Conservation (phyloP, 2,797 vertebrate species). For the Clarias pachynema region DNA sequence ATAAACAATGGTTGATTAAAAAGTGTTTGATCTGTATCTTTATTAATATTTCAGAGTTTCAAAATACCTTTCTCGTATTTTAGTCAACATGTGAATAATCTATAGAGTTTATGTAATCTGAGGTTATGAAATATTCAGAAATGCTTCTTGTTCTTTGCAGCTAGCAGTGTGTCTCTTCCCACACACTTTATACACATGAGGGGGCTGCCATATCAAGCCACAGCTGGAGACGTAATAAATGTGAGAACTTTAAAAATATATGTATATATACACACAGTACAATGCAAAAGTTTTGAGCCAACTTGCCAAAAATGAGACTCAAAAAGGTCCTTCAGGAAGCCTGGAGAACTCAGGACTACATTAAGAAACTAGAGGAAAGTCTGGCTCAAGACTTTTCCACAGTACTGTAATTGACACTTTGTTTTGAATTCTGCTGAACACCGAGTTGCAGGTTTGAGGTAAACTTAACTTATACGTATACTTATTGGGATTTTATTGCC, state of each 20-base stretch:
- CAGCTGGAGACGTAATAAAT: slow-evolving; percentile 81
- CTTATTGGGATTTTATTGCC: too few species aligned
- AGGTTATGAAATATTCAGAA: neutral
- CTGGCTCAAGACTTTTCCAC: too few species aligned
- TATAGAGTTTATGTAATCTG: too few species aligned
- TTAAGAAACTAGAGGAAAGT: too few species aligned
- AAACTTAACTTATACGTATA: neutral
- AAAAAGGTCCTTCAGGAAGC: too few species aligned
- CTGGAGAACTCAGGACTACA: too few species aligned
- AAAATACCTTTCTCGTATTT: neutral
- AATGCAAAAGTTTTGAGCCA: too few species aligned
- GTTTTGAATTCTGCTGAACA: neutral
- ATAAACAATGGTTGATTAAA: too few species aligned
- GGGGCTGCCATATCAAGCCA: slow-evolving; percentile 82
- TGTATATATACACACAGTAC: too few species aligned
- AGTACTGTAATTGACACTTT: neutral
- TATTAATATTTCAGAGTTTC: neutral
- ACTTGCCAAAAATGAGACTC: too few species aligned
- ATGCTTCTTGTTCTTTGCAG: slow-evolving; percentile 34
- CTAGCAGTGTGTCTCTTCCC: neutral
- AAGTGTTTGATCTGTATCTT: neutral
- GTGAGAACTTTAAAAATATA: slow-evolving; percentile 64
- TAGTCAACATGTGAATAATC: neutral
- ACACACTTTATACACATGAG: slow-evolving; percentile 80
- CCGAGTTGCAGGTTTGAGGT: neutral